Conservation (phyloP, 2,888 invertebrate genomes). For the Amphipyra tragopoginis region DNA sequence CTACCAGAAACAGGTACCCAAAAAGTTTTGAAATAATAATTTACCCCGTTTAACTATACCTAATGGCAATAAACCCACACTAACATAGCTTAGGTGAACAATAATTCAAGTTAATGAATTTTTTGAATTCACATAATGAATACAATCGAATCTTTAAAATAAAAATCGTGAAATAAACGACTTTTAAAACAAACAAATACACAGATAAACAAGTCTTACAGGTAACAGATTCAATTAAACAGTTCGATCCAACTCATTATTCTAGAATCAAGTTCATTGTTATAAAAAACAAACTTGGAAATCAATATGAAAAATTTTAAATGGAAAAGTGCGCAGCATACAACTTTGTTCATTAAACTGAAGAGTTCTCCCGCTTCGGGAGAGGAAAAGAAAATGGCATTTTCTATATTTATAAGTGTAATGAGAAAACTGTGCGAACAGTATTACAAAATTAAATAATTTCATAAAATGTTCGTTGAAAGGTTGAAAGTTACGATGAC, state of each 20-base stretch:
- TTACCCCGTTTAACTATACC: no score
- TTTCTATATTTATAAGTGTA: constrained; percentile 67
- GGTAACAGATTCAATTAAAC: constrained; percentile 36
- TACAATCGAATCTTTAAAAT: no score
- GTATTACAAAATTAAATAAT: constrained; percentile 61
- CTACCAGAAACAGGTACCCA: no score
- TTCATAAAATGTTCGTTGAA: constrained; percentile 35
- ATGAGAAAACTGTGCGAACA: constrained; percentile 73
- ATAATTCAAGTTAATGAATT: no score
- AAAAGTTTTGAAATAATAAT: no score
- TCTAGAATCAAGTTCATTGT: constrained; percentile 71
- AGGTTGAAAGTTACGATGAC: constrained; percentile 20
- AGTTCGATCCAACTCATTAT: constrained; percentile 58
- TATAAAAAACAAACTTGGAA: constrained; percentile 77
- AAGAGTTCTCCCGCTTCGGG: constrained; percentile 70
- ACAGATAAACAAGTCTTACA: background rate
- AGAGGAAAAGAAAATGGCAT: constrained; percentile 72
- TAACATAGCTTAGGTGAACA: no score
- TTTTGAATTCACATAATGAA: no score
- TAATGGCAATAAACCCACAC: no score
- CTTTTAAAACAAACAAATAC: background rate
- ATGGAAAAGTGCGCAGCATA: constrained; percentile 81
- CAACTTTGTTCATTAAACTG: constrained; percentile 86
- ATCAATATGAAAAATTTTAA: constrained; percentile 83
- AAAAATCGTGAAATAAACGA: no score